phyloP scores from a whole-genome alignment of 2,113 vertebrate species.

The Pavo muticus region DNA sequence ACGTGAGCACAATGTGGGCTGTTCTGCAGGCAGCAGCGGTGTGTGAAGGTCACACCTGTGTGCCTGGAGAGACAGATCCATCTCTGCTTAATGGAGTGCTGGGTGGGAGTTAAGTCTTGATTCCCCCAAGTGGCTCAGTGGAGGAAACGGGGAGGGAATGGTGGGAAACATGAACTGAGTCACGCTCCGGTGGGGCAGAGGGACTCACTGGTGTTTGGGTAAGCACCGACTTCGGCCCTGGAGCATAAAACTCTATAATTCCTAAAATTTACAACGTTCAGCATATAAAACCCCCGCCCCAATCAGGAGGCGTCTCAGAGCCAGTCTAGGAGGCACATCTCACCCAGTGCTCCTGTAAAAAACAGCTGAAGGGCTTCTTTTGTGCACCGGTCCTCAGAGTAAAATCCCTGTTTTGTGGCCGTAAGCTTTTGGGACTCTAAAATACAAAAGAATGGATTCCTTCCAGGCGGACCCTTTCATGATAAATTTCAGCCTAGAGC shows the following conservation, averaged over 20 bases:
- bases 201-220: neutral
- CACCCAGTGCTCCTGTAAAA: neutral
- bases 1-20: neutral
- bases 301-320: neutral
- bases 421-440: neutral
- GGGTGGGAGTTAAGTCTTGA: neutral
- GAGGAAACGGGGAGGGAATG: neutral
- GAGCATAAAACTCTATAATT: neutral
- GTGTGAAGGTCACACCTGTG: neutral
- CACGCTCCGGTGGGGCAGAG: neutral
- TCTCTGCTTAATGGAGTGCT: neutral
- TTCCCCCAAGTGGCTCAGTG: neutral
- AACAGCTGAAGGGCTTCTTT: neutral
- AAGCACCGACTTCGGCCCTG: neutral
- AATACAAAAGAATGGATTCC: constrained; percentile 16
- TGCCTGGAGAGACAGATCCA: neutral
- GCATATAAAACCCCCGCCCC: neutral
- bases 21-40: neutral
- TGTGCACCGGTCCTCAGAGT: neutral
- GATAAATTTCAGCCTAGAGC: constrained; percentile 40
- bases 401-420: neutral
- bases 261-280: neutral
- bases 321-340: neutral
- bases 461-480: constrained; percentile 32
- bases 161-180: neutral